Evolutionary conservation across 1,140 invertebrate species (phyloP), one percentile per base, ranked within the genome.

Genomic region (Nasonia longicornis): DNA sequence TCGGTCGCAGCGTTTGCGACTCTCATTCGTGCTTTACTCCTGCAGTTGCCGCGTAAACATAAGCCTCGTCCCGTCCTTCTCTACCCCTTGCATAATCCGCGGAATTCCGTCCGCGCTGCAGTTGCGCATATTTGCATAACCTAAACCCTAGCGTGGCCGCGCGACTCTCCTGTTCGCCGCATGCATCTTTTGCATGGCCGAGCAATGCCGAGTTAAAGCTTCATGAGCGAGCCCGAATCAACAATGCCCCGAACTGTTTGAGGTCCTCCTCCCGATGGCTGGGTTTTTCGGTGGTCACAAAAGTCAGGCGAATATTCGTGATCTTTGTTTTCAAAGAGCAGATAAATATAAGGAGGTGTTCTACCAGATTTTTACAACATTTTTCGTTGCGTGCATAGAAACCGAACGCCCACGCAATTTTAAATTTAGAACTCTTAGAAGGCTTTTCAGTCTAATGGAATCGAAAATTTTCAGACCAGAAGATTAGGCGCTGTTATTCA

Each of bases 81-180:
- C 72, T 74, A 75, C 79, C 74, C 83, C 83, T 1, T 29, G 70
- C 31, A 75, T 80, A 80, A 80, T 80, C 80, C 74, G 48, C 72
- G 66, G 74, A 77, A 81, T 81, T 81, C 80, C 66, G 84, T 81
- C 79, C 81, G 72, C 76, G 77, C 75, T 84, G 84, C 83, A 86
- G 82, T 85, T 84, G 84, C 83, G 80, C 83, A 84, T 84, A 83
- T 85, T 85, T 86, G 76, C 83, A 82, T 82, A 79, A 73, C 81
- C 79, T 79, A 76, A 81, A 74, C 71, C 63, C 77, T 52, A 38
- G 35, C 58, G 73, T 2, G 64, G 74, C 38, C 66, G 26, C 72
- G 48, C 35, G 8, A 14, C 26, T n/a, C 29, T 31, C 2, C 48
- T 22, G 14, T 35, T 20, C 52, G 8, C 16, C 22, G n/a, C 22